Evolutionary conservation across 2,888 invertebrate species (phyloP), one percentile per base, ranked within the genome.

Genomic region (Sarcophaga rosellei): DNA sequence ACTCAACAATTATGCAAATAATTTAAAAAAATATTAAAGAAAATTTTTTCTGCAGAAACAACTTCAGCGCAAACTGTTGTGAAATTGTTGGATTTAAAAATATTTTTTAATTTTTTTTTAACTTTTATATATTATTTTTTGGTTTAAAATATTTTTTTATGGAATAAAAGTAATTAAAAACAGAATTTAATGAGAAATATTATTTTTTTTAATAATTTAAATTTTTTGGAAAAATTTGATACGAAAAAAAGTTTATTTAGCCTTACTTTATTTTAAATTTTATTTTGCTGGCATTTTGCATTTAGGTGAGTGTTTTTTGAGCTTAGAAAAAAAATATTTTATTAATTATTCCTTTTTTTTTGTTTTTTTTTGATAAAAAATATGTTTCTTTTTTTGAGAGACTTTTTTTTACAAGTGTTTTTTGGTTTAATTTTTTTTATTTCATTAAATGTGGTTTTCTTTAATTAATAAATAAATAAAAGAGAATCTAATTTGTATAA

Each of bases 321-420:
- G 87, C 85, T 79, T 86, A 84, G 77, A 81, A 84, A 81, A 76
- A 73, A 87, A 75, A 72, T 73, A 76, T 81, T 53, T 77, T 35
- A 35, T 35, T 35, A 8, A 35, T 35, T 35, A 53, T 47, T 0
- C 11, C 4, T 17, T 47, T 12, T 15, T 47, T 4, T 47, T 15
- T 15, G n/a, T 53, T 53, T 53, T 15, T 76, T 65, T 73, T 70
- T 76, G 82, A 82, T 80, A 82, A 85, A 69, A 69, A 75, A 69
- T 74, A 78, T 78, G 62, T n/a, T n/a, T n/a, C 63, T 66, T 45
- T 63, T n/a, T 77, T 73, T 15, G n/a, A 69, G 11, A 81, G 59
- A 57, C 59, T 79, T 69, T 81, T 75, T 81, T 86, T 86, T 86
- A 84, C 86, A 86, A 72, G 84, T 74, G 57, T 65, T 81, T 80